These are phyloP conservation scores for Rhagoletis pomonella DNA, from an alignment of 1,140 invertebrate genomes.

Conservation along the genomic window DNA sequence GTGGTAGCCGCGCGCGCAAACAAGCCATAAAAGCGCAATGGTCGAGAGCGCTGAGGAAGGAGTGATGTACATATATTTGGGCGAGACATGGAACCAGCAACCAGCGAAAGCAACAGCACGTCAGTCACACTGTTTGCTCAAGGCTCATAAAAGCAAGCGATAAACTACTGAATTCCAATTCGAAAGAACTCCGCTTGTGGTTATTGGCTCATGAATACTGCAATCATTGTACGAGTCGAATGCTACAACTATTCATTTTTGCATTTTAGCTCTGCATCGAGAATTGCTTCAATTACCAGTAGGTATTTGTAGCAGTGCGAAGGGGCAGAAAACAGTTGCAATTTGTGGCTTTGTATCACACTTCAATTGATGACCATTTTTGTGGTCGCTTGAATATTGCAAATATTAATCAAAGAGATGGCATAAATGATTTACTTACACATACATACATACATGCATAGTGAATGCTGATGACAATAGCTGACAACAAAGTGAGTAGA, in stretches of 20 bases:
- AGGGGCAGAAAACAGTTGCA: not conserved
- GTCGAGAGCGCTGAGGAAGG: not conserved
- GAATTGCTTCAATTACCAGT: not conserved
- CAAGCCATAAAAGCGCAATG: constrained; percentile 19
- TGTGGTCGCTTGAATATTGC: constrained; percentile 32
- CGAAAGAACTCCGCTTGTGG: not conserved
- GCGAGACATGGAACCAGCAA: not conserved
- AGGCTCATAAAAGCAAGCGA: not conserved
- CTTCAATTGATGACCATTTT: constrained; percentile 44
- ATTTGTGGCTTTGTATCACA: constrained; percentile 45
- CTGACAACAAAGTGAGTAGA: not conserved
- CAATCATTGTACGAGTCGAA: constrained; percentile 8
- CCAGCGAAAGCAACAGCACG: not conserved
- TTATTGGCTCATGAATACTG: constrained; percentile 38
- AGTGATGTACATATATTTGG: not conserved
- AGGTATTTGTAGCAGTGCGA: not conserved
- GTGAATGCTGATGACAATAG: not conserved
- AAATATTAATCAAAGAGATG: constrained; percentile 44
- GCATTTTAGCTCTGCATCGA: not conserved
- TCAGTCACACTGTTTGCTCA: not conserved
- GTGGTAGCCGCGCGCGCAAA: not conserved
- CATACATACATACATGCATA: too few relatives aligned
- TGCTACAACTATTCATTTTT: constrained; percentile 8
- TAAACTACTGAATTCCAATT: constrained; percentile 1
- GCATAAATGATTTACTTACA: constrained; percentile 11